Conservation (phyloP, 2,888 invertebrate species). For the Congeria kusceri region DNA sequence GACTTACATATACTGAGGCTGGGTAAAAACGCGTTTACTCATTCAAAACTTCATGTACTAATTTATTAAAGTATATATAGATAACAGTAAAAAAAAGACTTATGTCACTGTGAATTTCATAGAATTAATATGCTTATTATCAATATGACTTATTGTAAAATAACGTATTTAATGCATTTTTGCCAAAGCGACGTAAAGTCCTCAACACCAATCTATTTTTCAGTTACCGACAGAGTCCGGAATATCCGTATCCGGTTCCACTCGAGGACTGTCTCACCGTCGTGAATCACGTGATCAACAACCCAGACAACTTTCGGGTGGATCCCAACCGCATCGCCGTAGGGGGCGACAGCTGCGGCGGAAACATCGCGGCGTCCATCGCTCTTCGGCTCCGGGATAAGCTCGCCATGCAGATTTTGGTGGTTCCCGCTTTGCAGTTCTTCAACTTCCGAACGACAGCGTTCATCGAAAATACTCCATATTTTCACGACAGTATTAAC, state of each 20-base stretch:
- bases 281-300: slow-evolving; percentile 76
- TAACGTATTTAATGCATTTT: no score
- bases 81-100: no score
- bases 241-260: slow-evolving; percentile 68
- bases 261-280: slow-evolving; percentile 67
- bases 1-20: no score
- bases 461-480: slow-evolving; percentile 64
- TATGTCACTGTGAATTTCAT: no score
- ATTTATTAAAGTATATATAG: no score
- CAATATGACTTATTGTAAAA: no score
- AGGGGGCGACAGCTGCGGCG: slow-evolving; percentile 74
- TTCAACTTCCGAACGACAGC: slow-evolving; percentile 66
- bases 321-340: slow-evolving; percentile 73
- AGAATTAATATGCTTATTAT: no score
- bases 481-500: slow-evolving; percentile 67
- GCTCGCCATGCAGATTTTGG: slow-evolving; percentile 79
- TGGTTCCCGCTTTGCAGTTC: slow-evolving; percentile 83
- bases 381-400: slow-evolving; percentile 60
- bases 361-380: slow-evolving; percentile 72
- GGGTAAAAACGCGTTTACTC: no score
- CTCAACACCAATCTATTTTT: no score
- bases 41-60: no score
- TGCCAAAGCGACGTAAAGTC: no score
- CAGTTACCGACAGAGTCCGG: slow-evolving; percentile 70
- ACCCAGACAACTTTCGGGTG: slow-evolving; percentile 63